Evolutionary conservation across 1,140 invertebrate species (phyloP).

Genomic region (Eriocheir sinensis): DNA sequence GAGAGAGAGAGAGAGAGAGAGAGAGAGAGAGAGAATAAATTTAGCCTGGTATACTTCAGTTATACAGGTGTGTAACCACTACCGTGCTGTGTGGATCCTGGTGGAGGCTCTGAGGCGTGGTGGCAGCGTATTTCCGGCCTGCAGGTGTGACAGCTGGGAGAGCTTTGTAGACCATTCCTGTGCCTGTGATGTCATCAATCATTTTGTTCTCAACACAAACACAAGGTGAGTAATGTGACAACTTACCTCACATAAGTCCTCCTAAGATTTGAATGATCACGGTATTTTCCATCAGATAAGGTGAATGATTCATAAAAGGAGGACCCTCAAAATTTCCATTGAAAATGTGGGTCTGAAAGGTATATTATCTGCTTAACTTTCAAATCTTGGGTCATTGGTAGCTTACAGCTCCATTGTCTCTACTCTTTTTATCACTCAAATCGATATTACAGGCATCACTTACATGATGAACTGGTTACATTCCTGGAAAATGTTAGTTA

Average conservation of each 20-base stretch:
- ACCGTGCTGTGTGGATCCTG: conserved; percentile 49
- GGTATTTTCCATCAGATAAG: no score
- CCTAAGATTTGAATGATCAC: no score
- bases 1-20: no score
- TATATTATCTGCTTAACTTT: neutral
- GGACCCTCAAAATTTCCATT: neutral
- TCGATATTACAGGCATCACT: no score
- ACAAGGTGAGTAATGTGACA: conserved; percentile 30
- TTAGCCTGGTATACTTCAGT: neutral
- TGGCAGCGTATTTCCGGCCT: conserved; percentile 27
- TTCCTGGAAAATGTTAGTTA: no score
- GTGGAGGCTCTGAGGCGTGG: conserved; percentile 36
- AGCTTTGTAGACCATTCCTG: conserved; percentile 36
- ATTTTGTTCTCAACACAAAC: conserved; percentile 41
- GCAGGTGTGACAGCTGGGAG: conserved; percentile 45
- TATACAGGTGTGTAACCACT: conserved; percentile 49
- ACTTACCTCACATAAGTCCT: no score
- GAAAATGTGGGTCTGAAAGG: neutral
- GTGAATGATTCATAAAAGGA: no score
- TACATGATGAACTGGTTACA: no score
- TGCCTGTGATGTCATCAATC: conserved; percentile 32
- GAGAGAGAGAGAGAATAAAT: no score
- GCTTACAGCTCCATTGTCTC: no score
- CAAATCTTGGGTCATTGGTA: no score
- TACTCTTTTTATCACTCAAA: no score